Base-by-base conservation (phyloP, 2,113 vertebrate genomes). In the Gallinago undulata region DNA sequence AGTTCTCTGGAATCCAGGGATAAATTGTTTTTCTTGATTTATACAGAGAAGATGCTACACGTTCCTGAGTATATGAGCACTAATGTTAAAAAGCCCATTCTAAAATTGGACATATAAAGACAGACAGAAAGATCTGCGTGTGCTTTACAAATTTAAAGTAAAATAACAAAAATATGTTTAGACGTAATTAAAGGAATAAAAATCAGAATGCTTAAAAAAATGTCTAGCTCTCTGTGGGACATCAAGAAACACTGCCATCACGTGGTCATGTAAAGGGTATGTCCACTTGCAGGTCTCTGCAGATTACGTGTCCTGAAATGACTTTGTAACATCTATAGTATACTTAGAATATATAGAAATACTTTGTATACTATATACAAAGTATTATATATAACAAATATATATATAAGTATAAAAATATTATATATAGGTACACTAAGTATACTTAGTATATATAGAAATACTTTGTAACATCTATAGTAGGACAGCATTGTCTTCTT, bases 201-300 rank as follows among this genome's bases (percentile, higher is more conserved):
- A 55, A 55, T 30, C 30, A 55, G 28, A 55, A 30, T 30, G 28
- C 53, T 30, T 27, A 3, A 13, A 50, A 60, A 24, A 37, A 62
- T 6, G 21, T 14, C 25, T 31, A 19, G 33, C 9, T 7, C 4
- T 30, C 24, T 47, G 24, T 30, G 51, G 24, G 57, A 76, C 30
- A 11, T 24, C 79, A 87, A 53, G 35, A 69, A 88, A 93, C 74
- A 84, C 67, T 92, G 86, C 94, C 91, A 94, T 92, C 93, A 70
- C 31, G 90, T 63, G 96, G 94, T 24, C 28, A 41, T 1, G 62
- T 17, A 56, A 45, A 12, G 2, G 4, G 21, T 2, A 45, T 3
- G 10, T 25, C 24, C 43, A 16, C 7, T 21, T 39, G 48, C 31
- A 70, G 17, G 33, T 67, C 64, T 66, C 43, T 25, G 31, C 30